Evolutionary conservation across 2,113 vertebrate genomes (phyloP).

Genomic region (Melanerpes formicivorus): DNA sequence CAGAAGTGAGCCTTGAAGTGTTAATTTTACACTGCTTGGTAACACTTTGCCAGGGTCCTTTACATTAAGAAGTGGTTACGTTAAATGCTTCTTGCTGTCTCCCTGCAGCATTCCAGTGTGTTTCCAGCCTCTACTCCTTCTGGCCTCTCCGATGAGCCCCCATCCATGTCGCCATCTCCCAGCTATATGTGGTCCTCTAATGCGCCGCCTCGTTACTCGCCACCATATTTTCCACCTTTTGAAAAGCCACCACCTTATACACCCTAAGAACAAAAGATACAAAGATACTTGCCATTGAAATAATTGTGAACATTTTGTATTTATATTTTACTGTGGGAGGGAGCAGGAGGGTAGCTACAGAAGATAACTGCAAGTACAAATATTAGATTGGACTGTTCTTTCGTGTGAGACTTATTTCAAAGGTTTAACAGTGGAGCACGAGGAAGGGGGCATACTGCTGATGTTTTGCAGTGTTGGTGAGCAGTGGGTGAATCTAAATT

Average conservation of each 20-base stretch:
- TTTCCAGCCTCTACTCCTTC: slow-evolving; percentile 89
- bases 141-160: slow-evolving; percentile 88
- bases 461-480: not conserved
- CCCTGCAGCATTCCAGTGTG: slow-evolving; percentile 82
- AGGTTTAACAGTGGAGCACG: not conserved
- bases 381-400: not conserved
- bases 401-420: not conserved
- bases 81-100: slow-evolving; percentile 17
- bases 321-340: slow-evolving; percentile 70
- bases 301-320: slow-evolving; percentile 74
- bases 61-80: not conserved
- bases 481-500: slow-evolving; percentile 6
- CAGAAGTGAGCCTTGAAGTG: not conserved
- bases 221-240: slow-evolving; percentile 92
- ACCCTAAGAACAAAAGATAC: slow-evolving; percentile 75
- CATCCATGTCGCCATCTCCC: slow-evolving; percentile 87
- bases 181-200: slow-evolving; percentile 95
- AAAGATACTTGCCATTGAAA: slow-evolving; percentile 26
- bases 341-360: not conserved
- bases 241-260: slow-evolving; percentile 98
- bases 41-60: not conserved
- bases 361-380: not conserved
- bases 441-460: not conserved
- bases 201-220: slow-evolving; percentile 91
- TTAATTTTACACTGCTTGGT: not conserved